Conservation (phyloP, 2,797 vertebrate species). For the Calcarius lapponicus region DNA sequence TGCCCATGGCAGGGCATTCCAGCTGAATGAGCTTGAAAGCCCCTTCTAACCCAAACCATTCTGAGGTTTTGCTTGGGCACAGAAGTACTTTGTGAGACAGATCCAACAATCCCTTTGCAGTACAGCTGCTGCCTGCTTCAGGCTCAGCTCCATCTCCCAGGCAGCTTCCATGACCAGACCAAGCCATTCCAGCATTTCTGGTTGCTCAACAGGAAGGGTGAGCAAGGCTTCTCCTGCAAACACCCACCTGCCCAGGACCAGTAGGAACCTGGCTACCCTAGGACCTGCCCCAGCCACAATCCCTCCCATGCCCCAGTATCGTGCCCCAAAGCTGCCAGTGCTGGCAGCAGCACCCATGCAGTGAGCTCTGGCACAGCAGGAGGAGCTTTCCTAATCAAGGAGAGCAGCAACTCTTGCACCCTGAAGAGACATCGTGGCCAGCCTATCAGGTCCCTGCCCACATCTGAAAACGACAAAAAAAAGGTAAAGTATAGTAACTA, state of each 20-base stretch:
- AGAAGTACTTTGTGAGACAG: neutral
- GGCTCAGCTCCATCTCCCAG: neutral
- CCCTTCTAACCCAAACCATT: neutral
- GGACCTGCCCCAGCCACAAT: neutral
- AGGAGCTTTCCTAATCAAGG: conserved; percentile 79
- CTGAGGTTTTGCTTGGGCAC: neutral
- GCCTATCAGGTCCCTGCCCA: conserved; percentile 23
- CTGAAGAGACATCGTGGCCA: conserved; percentile 76
- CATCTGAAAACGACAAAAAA: neutral
- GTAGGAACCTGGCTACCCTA: neutral
- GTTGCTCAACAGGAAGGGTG: neutral
- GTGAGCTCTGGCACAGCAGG: accelerated
- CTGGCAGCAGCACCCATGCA: neutral
- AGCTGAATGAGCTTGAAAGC: neutral
- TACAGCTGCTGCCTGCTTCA: neutral
- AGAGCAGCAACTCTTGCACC: conserved; percentile 69
- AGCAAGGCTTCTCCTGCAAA: neutral
- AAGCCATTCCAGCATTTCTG: neutral
- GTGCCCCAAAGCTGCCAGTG: accelerated
- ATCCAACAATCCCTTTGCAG: neutral
- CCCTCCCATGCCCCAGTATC: accelerated
- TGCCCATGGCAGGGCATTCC: neutral
- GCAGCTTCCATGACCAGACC: neutral
- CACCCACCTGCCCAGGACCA: neutral
- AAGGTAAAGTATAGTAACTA: neutral